These are phyloP conservation scores for Dinomys branickii DNA, from an alignment of 2,113 vertebrate species.

Conservation along the genomic window DNA sequence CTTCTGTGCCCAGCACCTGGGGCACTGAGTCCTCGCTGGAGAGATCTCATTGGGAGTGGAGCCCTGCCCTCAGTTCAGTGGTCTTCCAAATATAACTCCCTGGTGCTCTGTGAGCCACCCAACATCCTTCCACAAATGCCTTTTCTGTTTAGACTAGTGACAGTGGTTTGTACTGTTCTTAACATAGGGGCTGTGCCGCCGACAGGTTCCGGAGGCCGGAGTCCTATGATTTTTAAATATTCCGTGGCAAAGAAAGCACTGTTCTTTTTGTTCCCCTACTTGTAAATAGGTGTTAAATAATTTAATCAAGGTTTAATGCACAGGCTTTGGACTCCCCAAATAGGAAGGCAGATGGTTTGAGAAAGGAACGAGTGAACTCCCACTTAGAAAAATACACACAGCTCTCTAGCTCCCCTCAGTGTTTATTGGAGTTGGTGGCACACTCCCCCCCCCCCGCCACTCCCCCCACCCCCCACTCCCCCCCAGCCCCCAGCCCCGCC, in stretches of 20 bases:
- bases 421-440: not conserved
- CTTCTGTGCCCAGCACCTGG: not conserved
- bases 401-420: slow-evolving; percentile 66
- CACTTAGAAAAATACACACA: slow-evolving; percentile 1
- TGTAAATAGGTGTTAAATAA: not conserved
- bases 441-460: not conserved
- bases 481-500: not conserved
- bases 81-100: not conserved
- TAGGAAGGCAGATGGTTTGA: not conserved
- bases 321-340: not conserved
- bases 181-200: not conserved
- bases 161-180: not conserved
- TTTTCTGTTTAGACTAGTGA: not conserved
- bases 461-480: fast-evolving
- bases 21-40: not conserved
- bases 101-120: not conserved
- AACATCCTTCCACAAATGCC: not conserved
- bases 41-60: not conserved
- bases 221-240: not conserved
- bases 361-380: not conserved
- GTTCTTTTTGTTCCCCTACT: not conserved
- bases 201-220: not conserved
- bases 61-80: not conserved
- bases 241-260: not conserved
- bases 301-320: not conserved